Evolutionary conservation across 2,888 invertebrate genomes (phyloP).

Genomic region (Euzophera pinguis): DNA sequence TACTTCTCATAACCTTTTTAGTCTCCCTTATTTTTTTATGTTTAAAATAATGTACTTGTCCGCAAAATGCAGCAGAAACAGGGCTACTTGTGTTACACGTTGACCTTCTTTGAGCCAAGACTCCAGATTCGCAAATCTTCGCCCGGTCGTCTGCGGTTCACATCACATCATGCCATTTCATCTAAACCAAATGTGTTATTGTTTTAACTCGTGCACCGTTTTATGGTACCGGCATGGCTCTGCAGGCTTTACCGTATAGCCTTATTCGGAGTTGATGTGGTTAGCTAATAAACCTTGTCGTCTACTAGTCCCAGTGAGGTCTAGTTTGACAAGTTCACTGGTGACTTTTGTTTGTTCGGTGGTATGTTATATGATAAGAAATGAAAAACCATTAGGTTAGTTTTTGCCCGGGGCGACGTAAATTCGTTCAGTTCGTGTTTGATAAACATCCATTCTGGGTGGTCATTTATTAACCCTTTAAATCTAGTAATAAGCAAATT

Average conservation of each 20-base stretch:
- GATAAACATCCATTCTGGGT: too few species aligned
- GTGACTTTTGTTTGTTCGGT: not conserved
- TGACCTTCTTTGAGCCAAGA: constrained; percentile 29
- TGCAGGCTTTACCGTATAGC: constrained; percentile 5
- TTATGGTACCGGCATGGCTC: constrained; percentile 13
- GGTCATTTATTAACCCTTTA: too few species aligned
- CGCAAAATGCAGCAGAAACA: not conserved
- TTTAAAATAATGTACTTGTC: too few species aligned
- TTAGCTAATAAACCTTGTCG: constrained; percentile 3
- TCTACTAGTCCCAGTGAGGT: not conserved
- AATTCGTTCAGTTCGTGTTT: too few species aligned
- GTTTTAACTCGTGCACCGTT: constrained; percentile 20
- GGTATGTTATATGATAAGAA: too few species aligned
- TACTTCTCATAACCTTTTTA: too few species aligned
- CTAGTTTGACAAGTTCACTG: not conserved
- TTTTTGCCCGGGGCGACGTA: too few species aligned
- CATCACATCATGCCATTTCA: constrained; percentile 17
- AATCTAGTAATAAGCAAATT: too few species aligned
- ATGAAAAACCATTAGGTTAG: too few species aligned
- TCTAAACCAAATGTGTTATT: constrained; percentile 22
- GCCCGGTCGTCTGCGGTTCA: constrained; percentile 7
- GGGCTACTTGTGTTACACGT: not conserved
- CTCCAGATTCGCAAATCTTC: constrained; percentile 31
- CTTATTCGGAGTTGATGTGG: constrained; percentile 14
- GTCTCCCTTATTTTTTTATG: too few species aligned